These are phyloP conservation scores for Pao palembangensis DNA, from an alignment of 2,113 vertebrate species.

Conservation along the genomic window DNA sequence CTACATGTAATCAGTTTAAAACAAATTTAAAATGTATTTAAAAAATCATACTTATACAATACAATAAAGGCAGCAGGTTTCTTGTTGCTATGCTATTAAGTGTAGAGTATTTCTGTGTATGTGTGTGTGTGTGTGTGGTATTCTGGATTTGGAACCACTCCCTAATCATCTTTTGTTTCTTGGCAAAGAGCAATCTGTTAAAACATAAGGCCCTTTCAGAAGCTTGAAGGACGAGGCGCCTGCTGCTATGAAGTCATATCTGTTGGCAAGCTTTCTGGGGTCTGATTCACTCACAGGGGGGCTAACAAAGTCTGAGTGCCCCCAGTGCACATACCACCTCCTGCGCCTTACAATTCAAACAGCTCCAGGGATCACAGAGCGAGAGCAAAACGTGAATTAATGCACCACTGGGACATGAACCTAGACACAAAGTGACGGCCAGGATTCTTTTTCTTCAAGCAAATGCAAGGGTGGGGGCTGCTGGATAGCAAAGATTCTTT, in stretches of 20 bases:
- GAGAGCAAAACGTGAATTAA: conserved; percentile 35
- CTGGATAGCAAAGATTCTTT: conserved; percentile 32
- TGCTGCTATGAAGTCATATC: conserved; percentile 71
- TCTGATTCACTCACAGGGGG: conserved; percentile 47
- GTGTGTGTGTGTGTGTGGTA: conserved; percentile 13
- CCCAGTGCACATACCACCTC: conserved; percentile 38
- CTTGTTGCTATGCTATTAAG: conserved; percentile 43
- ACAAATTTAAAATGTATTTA: conserved; percentile 1
- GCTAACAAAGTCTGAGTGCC: conserved; percentile 39
- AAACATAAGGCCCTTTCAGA: conserved; percentile 68
- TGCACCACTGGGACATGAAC: conserved; percentile 29
- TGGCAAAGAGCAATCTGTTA: conserved; percentile 63
- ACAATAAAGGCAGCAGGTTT: conserved; percentile 28
- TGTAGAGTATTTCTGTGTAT: conserved; percentile 5
- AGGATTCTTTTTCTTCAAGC: conserved; percentile 13
- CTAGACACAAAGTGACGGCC: conserved; percentile 10
- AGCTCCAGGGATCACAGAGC: conserved; percentile 30
- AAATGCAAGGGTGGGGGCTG: not conserved
- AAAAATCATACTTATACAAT: not conserved
- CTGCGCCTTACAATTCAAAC: conserved; percentile 34
- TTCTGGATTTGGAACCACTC: conserved; percentile 58
- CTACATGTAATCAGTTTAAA: conserved; percentile 7
- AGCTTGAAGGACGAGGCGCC: conserved; percentile 45
- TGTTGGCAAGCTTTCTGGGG: conserved; percentile 54
- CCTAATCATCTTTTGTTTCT: conserved; percentile 68